Evolutionary conservation across 2,888 invertebrate genomes (phyloP).

Genomic region (Apamea epomidion): DNA sequence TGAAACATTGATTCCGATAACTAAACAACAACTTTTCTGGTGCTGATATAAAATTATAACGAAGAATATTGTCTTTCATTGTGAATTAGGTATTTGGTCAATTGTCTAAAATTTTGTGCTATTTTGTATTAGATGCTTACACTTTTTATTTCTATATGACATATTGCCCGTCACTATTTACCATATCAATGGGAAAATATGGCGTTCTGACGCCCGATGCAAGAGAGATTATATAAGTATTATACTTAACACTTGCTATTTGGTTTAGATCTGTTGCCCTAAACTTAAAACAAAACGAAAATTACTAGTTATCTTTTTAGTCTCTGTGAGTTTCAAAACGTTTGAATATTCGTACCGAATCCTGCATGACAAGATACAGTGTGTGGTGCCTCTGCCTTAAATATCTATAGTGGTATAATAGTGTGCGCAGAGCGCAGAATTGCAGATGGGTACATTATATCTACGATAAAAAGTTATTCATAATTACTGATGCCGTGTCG

Average conservation of each 20-base stretch:
- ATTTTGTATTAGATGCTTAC: background rate
- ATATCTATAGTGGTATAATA: background rate
- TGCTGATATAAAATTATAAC: background rate
- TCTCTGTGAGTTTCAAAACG: background rate
- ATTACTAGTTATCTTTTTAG: background rate
- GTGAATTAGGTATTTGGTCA: background rate
- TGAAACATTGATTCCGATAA: background rate
- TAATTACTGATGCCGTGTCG: conserved; percentile 1
- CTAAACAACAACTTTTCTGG: background rate
- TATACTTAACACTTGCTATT: background rate
- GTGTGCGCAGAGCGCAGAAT: background rate
- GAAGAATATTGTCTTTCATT: background rate
- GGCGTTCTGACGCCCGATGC: background rate
- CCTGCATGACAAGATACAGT: background rate
- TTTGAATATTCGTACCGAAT: background rate
- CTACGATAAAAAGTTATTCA: conserved; percentile 2
- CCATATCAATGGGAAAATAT: too few relatives aligned
- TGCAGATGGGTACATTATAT: background rate
- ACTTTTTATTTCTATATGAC: background rate
- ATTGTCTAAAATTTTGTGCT: background rate
- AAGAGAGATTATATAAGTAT: background rate
- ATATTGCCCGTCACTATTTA: background rate
- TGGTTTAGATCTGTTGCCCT: background rate
- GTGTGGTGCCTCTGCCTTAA: too few relatives aligned
- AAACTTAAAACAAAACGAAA: background rate